These are phyloP conservation scores for Theretra japonica DNA, from an alignment of 2,888 invertebrate genomes.

Conservation along the genomic window DNA sequence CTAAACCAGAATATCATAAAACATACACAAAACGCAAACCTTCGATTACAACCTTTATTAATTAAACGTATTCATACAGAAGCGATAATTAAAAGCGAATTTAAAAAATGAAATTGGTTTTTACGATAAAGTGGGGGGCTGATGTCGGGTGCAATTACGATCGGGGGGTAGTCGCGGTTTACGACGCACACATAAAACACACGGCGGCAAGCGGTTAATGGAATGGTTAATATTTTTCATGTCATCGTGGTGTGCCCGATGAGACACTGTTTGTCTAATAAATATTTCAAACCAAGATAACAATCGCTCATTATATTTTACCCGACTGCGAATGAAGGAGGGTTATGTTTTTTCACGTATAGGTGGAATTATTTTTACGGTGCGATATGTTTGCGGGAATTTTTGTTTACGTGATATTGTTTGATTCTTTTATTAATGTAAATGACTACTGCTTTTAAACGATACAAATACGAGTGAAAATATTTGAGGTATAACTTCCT, in stretches of 20 bases:
- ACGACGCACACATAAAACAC: slow-evolving; percentile 26
- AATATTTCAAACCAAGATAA: slow-evolving; percentile 4
- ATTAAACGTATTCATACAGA: neutral
- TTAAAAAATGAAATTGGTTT: slow-evolving; percentile 18
- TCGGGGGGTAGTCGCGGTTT: slow-evolving; percentile 27
- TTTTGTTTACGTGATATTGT: neutral
- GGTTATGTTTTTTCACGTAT: slow-evolving; percentile 5
- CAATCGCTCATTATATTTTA: slow-evolving; percentile 6
- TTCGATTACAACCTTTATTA: neutral
- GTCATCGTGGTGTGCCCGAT: slow-evolving; percentile 16
- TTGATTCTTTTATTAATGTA: too few species aligned
- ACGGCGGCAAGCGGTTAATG: slow-evolving; percentile 38
- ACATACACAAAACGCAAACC: neutral
- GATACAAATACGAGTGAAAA: neutral
- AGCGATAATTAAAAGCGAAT: slow-evolving; percentile 13
- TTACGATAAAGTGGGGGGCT: slow-evolving; percentile 12
- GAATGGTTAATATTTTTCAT: slow-evolving; percentile 38
- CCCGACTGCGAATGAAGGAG: too few species aligned
- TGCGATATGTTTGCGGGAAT: neutral
- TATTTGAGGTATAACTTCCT: too few species aligned
- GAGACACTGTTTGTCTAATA: slow-evolving; percentile 21
- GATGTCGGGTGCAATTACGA: slow-evolving; percentile 25
- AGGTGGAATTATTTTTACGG: neutral
- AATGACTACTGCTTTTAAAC: too few species aligned
- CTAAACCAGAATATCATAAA: too few species aligned